Evolutionary conservation across 2,797 vertebrate species (phyloP), one percentile per base, ranked within the genome.

Genomic region (Argya squamiceps): DNA sequence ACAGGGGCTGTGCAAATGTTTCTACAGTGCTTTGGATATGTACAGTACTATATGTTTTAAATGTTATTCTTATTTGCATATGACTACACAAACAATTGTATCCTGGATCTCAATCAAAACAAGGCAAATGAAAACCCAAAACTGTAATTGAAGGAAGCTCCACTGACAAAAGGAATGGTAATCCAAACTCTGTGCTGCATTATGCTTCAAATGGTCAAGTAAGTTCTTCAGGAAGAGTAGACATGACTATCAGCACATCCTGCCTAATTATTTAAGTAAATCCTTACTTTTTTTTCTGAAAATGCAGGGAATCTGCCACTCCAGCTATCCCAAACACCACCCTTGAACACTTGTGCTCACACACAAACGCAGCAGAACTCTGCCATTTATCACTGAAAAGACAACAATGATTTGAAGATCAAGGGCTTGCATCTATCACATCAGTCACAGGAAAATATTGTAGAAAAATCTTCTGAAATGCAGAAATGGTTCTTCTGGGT

Each of bases 401-500:
- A 75, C 39, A 88, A 37, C 47, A 59, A 10, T 16, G 37, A 88
- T 64, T 64, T 76, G 55, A 84, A 94, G 88, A 93, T 73, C 83
- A 84, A 77, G 70, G 79, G 59, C 62, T 88, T 81, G 78, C 64
- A 83, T 69, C 53, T 11, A 95, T 75, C 64, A 34, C 92, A 93
- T 96, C 77, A 88, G n/a, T 89, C 92, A 90, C 0, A 0, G 75
- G 8, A 73, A 92, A 83, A 74, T 46, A 62, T 21, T 44, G 84
- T 15, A 87, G 77, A 30, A 84, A 81, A 87, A 90, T 67, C 41
- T 89, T 76, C 60, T 50, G 80, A 92, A 92, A 95, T 90, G 74
- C 56, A 92, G 89, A 93, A 91, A 95, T 60, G 50, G 73, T 52
- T 88, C 93, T 95, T 95, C 34, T 68, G 85, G 78, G 92, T 91